Evolutionary conservation across 2,888 invertebrate genomes (phyloP).

Genomic region (Dolichopus griseipennis): DNA sequence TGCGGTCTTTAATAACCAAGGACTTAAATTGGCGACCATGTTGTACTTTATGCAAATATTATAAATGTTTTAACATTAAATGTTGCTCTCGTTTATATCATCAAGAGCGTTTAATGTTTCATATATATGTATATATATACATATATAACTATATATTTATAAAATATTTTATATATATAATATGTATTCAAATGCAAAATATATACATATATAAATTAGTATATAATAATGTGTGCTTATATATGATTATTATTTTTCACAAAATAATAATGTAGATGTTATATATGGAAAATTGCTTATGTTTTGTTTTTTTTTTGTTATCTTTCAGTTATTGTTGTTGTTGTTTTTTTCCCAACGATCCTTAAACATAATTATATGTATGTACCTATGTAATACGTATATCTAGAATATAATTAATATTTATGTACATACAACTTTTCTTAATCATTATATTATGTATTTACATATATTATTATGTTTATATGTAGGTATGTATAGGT

Average conservation of each 20-base stretch:
- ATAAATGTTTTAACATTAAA: slow-evolving; percentile 6
- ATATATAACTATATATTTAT: too few relatives aligned
- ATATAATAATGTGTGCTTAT: neutral
- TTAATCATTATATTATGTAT: too few relatives aligned
- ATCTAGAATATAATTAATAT: neutral
- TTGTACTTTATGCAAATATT: slow-evolving; percentile 6
- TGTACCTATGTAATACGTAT: neutral
- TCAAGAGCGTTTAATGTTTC: neutral
- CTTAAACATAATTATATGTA: too few relatives aligned
- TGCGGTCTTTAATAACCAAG: slow-evolving; percentile 6
- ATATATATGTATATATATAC: neutral
- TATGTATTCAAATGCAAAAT: neutral
- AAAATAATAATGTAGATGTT: neutral
- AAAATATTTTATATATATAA: too few relatives aligned
- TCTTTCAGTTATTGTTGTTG: too few relatives aligned
- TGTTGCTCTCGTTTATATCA: slow-evolving; percentile 2
- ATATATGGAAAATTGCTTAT: neutral
- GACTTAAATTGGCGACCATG: slow-evolving; percentile 6
- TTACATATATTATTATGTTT: neutral
- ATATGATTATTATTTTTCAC: neutral
- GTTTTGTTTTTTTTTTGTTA: neutral
- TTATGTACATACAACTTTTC: neutral
- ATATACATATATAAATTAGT: neutral
- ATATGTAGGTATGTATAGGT: neutral
- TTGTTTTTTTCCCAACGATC: too few relatives aligned